Evolutionary conservation across 2,797 vertebrate genomes (phyloP).

Genomic region (Fringilla coelebs): DNA sequence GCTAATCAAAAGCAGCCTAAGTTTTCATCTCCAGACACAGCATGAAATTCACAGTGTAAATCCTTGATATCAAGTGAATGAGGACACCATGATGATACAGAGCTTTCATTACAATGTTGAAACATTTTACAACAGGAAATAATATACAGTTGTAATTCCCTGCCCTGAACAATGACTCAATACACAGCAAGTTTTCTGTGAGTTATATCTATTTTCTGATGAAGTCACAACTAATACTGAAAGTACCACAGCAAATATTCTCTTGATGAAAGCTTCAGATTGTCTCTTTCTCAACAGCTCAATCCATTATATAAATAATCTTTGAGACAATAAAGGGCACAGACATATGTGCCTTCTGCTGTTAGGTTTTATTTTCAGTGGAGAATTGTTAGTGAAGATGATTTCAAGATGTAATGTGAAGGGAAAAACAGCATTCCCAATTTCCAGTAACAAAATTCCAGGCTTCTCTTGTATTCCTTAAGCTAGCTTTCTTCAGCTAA

Average conservation of each 20-base stretch:
- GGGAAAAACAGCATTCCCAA: neutral
- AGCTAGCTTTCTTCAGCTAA: neutral
- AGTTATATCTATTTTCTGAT: neutral
- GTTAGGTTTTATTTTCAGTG: neutral
- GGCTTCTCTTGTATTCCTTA: neutral
- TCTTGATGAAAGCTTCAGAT: neutral
- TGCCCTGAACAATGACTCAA: conserved; percentile 4
- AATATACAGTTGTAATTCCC: neutral
- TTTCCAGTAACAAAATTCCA: neutral
- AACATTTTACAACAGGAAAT: conserved; percentile 1
- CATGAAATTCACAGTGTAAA: conserved; percentile 16
- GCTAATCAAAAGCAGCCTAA: conserved; percentile 29
- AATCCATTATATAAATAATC: neutral
- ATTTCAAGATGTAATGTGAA: neutral
- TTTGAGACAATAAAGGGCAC: neutral
- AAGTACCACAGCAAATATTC: neutral
- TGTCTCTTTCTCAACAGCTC: neutral
- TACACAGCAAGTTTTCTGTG: conserved; percentile 2
- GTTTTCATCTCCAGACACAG: neutral
- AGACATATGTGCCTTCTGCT: neutral
- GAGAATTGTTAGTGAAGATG: neutral
- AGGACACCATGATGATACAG: neutral
- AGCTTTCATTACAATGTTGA: conserved; percentile 50
- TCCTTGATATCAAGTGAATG: conserved; percentile 6
- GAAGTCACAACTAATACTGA: neutral